These are phyloP conservation scores for Acholoe squamosa DNA, from an alignment of 2,888 invertebrate genomes.

Conservation along the genomic window DNA sequence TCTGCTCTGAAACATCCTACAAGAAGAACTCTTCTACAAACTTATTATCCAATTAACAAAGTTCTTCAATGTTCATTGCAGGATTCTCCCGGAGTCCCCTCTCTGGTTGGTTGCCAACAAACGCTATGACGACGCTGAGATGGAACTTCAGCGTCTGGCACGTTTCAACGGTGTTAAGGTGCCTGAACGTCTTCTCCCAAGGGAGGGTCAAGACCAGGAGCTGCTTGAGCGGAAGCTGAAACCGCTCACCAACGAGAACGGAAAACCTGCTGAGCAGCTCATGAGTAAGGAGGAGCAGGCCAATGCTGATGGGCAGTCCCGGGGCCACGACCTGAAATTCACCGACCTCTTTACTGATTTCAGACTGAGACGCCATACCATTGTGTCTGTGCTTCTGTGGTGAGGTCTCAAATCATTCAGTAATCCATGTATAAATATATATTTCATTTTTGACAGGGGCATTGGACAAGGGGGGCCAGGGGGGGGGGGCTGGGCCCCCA, in stretches of 20 bases:
- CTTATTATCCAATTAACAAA: no score
- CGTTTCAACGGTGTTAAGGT: conserved; percentile 65
- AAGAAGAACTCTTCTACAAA: no score
- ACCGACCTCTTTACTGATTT: not conserved
- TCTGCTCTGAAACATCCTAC: no score
- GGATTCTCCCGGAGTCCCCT: conserved; percentile 77
- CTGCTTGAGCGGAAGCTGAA: not conserved
- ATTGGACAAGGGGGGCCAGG: no score
- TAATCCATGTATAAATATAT: no score
- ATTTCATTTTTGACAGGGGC: no score
- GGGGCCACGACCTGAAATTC: not conserved
- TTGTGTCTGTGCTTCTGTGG: not conserved
- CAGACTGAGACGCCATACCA: not conserved
- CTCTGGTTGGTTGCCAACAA: conserved; percentile 76
- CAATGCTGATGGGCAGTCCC: not conserved
- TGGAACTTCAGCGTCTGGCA: conserved; percentile 70
- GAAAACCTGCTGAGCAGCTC: not conserved
- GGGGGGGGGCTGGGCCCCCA: no score
- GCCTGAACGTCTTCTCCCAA: not conserved
- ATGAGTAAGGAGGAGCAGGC: not conserved
- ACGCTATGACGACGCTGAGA: conserved; percentile 71
- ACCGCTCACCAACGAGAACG: not conserved
- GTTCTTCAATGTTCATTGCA: conserved; percentile 63
- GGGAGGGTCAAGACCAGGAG: not conserved
- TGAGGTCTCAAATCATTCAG: not conserved